A percentile compares a stretch with the other conserved stretches of the same genome.
Evolutionary conservation across 2,113 vertebrate genomes (phyloP).

Genomic region (Urocynchramus pylzowi): DNA sequence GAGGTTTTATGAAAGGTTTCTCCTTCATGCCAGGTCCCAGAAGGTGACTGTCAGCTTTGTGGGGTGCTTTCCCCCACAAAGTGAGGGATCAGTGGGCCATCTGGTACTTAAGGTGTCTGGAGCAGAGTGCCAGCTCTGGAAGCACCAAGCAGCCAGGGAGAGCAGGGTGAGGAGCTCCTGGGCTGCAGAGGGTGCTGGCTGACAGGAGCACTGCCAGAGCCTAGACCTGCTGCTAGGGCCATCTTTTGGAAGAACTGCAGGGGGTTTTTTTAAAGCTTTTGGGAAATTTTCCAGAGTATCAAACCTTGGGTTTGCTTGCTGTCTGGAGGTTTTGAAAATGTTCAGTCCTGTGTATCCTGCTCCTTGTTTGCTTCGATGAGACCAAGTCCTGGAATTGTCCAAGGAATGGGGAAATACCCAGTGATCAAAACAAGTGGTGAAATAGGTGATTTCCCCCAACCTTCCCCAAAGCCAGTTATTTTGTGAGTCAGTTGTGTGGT

Average conservation of each 20-base stretch:
- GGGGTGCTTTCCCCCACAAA: fast-evolving
- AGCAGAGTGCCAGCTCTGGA: neutral
- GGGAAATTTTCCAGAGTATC: neutral
- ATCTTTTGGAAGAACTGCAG: neutral
- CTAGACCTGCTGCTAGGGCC: neutral
- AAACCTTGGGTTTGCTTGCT: neutral
- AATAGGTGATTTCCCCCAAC: neutral
- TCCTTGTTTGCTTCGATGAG: neutral
- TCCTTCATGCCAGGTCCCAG: neutral
- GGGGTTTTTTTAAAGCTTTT: fast-evolving
- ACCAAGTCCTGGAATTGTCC: neutral
- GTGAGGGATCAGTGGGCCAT: fast-evolving
- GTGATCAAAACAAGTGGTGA: neutral
- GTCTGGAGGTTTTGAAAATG: neutral
- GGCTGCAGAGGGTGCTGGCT: neutral
- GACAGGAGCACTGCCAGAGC: fast-evolving
- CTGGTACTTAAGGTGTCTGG: fast-evolving
- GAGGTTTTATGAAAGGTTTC: neutral
- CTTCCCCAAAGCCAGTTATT: neutral
- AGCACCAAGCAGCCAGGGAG: neutral
- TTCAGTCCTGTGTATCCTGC: neutral
- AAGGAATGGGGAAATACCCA: neutral
- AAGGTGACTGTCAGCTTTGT: neutral
- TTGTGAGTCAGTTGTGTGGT: neutral
- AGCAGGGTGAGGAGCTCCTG: neutral